Percentiles rank a stretch among this genome's conserved stretches.
These are phyloP conservation scores for Clupea harengus DNA, from an alignment of 2,113 vertebrate genomes.

Conservation along the genomic window DNA sequence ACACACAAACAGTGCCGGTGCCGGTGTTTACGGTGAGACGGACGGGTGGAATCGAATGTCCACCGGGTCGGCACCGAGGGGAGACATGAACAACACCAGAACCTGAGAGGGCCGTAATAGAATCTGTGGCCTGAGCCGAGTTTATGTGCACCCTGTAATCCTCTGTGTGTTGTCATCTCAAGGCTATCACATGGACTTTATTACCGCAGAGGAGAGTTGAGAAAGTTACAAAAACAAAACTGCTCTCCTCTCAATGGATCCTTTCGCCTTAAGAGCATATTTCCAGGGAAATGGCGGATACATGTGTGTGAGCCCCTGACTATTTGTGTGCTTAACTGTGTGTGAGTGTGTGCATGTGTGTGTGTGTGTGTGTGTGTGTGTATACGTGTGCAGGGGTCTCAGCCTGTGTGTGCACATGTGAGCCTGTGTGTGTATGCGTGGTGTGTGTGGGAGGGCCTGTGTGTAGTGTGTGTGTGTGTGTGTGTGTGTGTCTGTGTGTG, in stretches of 20 bases:
- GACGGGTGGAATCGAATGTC: too few relatives aligned
- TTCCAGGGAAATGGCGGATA: conserved; percentile 22
- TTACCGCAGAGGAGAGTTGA: conserved; percentile 39
- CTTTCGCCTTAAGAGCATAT: conserved; percentile 37
- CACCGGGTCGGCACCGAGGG: too few relatives aligned
- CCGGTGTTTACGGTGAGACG: too few relatives aligned
- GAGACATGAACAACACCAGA: too few relatives aligned
- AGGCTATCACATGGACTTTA: conserved; percentile 34
- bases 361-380: background rate
- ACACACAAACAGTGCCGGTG: too few relatives aligned
- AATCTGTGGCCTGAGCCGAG: background rate
- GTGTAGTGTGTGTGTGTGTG: background rate
- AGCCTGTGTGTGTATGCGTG: too few relatives aligned
- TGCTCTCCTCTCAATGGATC: conserved; percentile 33
- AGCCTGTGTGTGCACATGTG: background rate
- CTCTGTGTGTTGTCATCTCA: conserved; percentile 36
- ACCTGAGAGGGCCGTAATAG: too few relatives aligned
- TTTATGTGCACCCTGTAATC: conserved; percentile 41
- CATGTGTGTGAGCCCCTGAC: background rate
- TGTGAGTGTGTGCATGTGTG: background rate
- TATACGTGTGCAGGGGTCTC: too few relatives aligned
- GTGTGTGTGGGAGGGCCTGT: background rate
- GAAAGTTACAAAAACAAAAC: conserved; percentile 51
- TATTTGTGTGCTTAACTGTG: background rate
- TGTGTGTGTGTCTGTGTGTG: background rate